phyloP scores from a whole-genome alignment of 2,113 vertebrate genomes.

The Gallinago undulata region DNA sequence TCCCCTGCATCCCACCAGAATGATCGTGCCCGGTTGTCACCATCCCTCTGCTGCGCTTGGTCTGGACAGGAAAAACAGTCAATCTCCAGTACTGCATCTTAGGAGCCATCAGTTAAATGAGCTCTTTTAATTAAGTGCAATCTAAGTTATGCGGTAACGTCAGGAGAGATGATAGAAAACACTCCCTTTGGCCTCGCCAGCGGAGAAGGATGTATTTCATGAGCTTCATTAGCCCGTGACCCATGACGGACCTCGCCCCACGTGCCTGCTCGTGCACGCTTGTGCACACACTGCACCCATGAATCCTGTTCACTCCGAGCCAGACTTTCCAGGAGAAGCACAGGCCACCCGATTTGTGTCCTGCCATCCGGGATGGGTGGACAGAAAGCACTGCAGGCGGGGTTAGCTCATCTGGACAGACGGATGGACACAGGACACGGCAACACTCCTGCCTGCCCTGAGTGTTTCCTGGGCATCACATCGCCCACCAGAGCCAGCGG shows the following conservation, averaged over 20 bases:
- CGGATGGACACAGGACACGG: fast-evolving
- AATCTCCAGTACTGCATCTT: neutral
- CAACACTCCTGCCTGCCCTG: neutral
- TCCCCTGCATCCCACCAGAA: neutral
- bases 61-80: neutral
- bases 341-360: fast-evolving
- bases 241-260: fast-evolving
- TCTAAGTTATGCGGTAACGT: neutral
- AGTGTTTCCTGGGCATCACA: neutral
- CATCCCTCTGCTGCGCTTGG: neutral
- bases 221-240: neutral
- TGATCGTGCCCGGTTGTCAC: fast-evolving
- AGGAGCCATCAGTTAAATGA: neutral
- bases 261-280: fast-evolving
- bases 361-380: fast-evolving
- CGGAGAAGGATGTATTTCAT: neutral
- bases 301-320: fast-evolving
- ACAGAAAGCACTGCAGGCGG: fast-evolving
- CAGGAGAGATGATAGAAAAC: neutral
- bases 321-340: fast-evolving
- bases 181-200: neutral
- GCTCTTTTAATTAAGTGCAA: neutral
- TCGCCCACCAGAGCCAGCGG: fast-evolving
- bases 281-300: neutral
- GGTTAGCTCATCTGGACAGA: fast-evolving